phyloP scores from a whole-genome alignment of 2,888 invertebrate species.

The Pristionchus mayeri region DNA sequence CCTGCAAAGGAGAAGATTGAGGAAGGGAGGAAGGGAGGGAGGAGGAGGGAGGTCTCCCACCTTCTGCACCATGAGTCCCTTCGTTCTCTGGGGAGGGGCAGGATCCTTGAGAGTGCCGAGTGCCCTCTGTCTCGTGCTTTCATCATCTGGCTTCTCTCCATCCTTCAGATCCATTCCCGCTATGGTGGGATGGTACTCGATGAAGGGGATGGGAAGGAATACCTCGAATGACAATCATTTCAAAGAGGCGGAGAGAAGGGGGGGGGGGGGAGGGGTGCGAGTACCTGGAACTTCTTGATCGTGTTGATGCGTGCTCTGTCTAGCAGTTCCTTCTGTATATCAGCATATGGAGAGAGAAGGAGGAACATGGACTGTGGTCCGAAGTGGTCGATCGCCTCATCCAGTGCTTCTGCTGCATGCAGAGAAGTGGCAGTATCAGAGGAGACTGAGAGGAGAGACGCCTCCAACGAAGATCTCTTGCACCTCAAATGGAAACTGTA shows the following conservation, averaged over 20 bases:
- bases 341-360: constrained; percentile 78
- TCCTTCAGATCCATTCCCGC: constrained; percentile 72
- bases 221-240: constrained; percentile 77
- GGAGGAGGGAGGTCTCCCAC: constrained; percentile 38
- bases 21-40: not conserved
- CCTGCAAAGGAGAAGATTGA: constrained; percentile 76
- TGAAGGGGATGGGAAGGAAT: constrained; percentile 92
- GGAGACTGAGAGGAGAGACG: constrained; percentile 65
- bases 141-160: constrained; percentile 55
- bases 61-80: constrained; percentile 65
- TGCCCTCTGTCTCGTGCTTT: constrained; percentile 56
- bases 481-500: constrained; percentile 55
- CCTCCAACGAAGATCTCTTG: constrained; percentile 67
- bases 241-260: no score
- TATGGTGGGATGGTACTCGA: constrained; percentile 86
- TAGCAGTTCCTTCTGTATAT: constrained; percentile 87
- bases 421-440: not conserved
- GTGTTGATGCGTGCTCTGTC: constrained; percentile 96
- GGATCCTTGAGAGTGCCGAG: constrained; percentile 60
- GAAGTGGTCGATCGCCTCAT: constrained; percentile 74
- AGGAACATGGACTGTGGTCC: constrained; percentile 73
- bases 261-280: not conserved
- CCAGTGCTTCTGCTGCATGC: constrained; percentile 66
- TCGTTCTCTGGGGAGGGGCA: constrained; percentile 61
- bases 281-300: constrained; percentile 86